phyloP scores from a whole-genome alignment of 2,888 invertebrate species.

The Drosophila hawaiiensis region DNA sequence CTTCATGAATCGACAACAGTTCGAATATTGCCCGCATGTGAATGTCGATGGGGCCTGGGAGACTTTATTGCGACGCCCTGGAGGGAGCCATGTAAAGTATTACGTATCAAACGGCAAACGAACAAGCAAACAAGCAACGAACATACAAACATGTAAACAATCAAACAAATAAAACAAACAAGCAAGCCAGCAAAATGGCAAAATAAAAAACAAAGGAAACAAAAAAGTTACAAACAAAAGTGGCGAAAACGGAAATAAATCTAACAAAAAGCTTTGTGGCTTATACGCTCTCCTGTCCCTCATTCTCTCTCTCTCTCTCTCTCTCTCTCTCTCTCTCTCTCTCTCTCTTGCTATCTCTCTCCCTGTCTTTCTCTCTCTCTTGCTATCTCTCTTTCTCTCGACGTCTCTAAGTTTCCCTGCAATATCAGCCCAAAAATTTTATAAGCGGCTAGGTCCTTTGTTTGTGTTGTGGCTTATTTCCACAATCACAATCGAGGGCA shows the following conservation, averaged over 20 bases:
- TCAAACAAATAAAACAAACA: constrained; percentile 21
- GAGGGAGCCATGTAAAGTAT: constrained; percentile 37
- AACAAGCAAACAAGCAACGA: constrained; percentile 35
- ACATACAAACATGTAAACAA: constrained; percentile 25
- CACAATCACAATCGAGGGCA: constrained; percentile 38
- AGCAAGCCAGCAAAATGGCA: constrained; percentile 24
- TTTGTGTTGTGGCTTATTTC: constrained; percentile 64
- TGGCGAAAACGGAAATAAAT: constrained; percentile 75
- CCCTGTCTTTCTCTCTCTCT: not conserved
- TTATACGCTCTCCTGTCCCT: constrained; percentile 17
- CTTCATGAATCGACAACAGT: constrained; percentile 53
- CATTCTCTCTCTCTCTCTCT: not conserved
- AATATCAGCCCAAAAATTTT: constrained; percentile 44
- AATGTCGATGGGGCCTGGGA: constrained; percentile 26
- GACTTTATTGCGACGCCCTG: constrained; percentile 6
- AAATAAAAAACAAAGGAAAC: constrained; percentile 13
- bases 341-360: not conserved
- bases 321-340: not conserved
- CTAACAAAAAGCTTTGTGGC: constrained; percentile 76
- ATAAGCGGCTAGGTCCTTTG: constrained; percentile 50
- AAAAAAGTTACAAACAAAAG: constrained; percentile 67
- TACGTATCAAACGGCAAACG: constrained; percentile 50
- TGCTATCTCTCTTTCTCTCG: not conserved
- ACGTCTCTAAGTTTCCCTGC: not conserved
- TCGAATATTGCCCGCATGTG: constrained; percentile 48